Evolutionary conservation across 1,140 invertebrate species (phyloP).

Genomic region (Proctacanthus coquilletti): DNA sequence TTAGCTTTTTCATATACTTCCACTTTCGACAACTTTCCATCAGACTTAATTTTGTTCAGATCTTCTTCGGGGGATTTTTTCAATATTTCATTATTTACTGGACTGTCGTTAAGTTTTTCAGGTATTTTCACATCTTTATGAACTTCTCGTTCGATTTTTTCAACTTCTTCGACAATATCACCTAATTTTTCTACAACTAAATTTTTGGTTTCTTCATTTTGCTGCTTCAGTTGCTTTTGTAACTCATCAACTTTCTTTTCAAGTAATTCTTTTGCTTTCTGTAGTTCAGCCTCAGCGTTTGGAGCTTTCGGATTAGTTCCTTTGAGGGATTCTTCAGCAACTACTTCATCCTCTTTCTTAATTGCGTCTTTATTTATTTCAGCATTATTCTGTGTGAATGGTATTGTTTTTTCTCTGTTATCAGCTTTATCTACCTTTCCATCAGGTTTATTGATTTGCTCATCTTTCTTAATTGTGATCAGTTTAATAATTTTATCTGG

Average conservation of each 20-base stretch:
- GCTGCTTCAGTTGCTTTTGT: slow-evolving; percentile 28
- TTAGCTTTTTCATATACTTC: too few species aligned
- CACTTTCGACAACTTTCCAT: too few species aligned
- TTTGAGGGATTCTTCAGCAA: slow-evolving; percentile 32
- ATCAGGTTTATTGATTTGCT: slow-evolving; percentile 9
- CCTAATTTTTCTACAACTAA: slow-evolving; percentile 11
- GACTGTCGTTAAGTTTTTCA: not conserved
- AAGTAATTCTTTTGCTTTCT: slow-evolving; percentile 37
- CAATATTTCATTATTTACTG: too few species aligned
- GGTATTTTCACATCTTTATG: too few species aligned
- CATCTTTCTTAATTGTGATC: slow-evolving; percentile 6
- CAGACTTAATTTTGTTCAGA: too few species aligned
- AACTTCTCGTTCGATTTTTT: slow-evolving; percentile 10
- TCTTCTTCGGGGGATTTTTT: too few species aligned
- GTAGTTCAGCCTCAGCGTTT: slow-evolving; percentile 35
- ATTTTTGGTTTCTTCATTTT: slow-evolving; percentile 18
- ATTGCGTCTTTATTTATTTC: slow-evolving; percentile 28
- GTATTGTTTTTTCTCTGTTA: slow-evolving; percentile 5
- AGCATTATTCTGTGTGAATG: slow-evolving; percentile 6
- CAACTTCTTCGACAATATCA: slow-evolving; percentile 12
- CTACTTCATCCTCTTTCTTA: slow-evolving; percentile 38
- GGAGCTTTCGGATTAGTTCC: slow-evolving; percentile 24
- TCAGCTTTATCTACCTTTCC: not conserved
- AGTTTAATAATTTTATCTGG: too few species aligned
- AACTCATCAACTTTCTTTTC: slow-evolving; percentile 32